Evolutionary conservation across 2,113 vertebrate species (phyloP), one percentile per base, ranked within the genome.

Genomic region (Amblyopsis rosae): DNA sequence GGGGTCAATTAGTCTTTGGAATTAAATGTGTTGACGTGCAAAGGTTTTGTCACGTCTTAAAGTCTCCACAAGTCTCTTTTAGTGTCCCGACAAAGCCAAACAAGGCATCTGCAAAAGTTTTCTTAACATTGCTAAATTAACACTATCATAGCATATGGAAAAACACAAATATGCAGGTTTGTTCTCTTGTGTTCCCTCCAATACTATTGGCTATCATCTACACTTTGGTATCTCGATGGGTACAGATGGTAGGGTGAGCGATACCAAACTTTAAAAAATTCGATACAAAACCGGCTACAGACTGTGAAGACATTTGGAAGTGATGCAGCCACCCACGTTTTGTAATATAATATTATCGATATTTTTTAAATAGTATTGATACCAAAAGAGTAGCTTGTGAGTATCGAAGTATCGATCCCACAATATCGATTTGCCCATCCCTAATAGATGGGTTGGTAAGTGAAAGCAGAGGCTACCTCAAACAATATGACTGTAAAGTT

Each of bases 151-250:
- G 59, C 50, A 65, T 46, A 69, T 59, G 9, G 49, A 72, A n/a
- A 12, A 50, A 10, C 66, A 51, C 45, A 67, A 67, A 70, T 62
- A 35, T 80, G 62, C 0, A 1, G 13, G 51, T 13, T 57, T 0
- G 13, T 73, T 15, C n/a, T 69, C 69, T 50, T 50, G 56, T 60
- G 69, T 58, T 73, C 13, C 67, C 56, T 78, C 12, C 45, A 63
- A 73, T 72, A 70, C 73, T 72, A 69, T 56, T 54, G 26, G 26
- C 51, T 65, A 64, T 71, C 59, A 80, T 86, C 73, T 59, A 76
- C 76, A 67, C 57, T 26, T 26, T 62, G 26, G 19, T 26, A 26
- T 26, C 26, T 26, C 26, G 2, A 26, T 26, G 26, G 26, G 26
- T 26, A 2, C 19, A 19, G 19, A 19, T 19, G 19, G 19, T 1